These are phyloP conservation scores for Nematolebias whitei DNA, from an alignment of 2,113 vertebrate genomes.

Conservation along the genomic window DNA sequence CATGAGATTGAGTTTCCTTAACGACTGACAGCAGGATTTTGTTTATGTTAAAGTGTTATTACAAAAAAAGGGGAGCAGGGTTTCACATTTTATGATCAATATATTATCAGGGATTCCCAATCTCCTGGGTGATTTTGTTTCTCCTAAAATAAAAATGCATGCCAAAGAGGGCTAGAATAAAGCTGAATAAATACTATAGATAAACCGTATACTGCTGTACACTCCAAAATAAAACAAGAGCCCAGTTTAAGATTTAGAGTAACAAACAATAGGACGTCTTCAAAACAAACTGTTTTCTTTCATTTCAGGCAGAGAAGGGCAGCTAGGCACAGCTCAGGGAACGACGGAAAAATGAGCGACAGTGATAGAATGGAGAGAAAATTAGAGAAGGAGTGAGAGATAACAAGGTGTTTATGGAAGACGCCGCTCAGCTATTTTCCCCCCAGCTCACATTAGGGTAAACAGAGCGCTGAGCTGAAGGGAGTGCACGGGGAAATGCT, in stretches of 20 bases:
- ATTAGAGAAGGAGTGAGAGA: conserved; percentile 72
- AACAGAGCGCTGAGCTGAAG: conserved; percentile 69
- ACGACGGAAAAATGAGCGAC: conserved; percentile 38
- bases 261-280: conserved; percentile 25
- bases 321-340: conserved; percentile 13
- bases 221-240: conserved; percentile 1
- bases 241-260: conserved; percentile 17
- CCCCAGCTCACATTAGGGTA: conserved; percentile 72
- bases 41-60: too few relatives aligned
- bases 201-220: not conserved
- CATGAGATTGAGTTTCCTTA: too few relatives aligned
- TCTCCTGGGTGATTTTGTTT: too few relatives aligned
- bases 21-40: too few relatives aligned
- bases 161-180: too few relatives aligned
- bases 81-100: too few relatives aligned
- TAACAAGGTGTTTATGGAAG: conserved; percentile 78
- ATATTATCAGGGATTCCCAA: too few relatives aligned
- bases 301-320: conserved; percentile 5
- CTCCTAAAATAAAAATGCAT: too few relatives aligned
- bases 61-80: too few relatives aligned
- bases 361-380: conserved; percentile 67
- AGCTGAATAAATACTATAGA: not conserved
- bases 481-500: conserved; percentile 58
- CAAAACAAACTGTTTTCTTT: conserved; percentile 45
- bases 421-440: conserved; percentile 50